Evolutionary conservation across 2,888 invertebrate species (phyloP).

Genomic region (Limnephilus lunatus): DNA sequence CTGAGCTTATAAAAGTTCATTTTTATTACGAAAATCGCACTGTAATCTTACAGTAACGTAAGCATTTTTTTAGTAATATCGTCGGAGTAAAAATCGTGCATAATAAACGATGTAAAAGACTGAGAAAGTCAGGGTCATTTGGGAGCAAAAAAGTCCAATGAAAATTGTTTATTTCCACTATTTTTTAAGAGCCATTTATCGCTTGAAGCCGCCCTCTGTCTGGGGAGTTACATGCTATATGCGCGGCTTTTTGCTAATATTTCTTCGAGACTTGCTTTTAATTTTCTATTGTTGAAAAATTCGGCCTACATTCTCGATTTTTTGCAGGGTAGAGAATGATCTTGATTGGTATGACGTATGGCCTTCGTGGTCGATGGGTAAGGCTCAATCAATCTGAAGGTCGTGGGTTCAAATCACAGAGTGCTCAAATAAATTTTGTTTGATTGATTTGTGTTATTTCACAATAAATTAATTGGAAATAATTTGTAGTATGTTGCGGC

Average conservation of each 20-base stretch:
- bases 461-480: too few relatives aligned
- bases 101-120: not conserved
- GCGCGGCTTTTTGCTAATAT: not conserved
- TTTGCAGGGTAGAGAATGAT: not conserved
- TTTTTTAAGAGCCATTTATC: not conserved
- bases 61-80: not conserved
- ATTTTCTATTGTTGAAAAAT: not conserved
- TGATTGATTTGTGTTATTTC: too few relatives aligned
- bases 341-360: not conserved
- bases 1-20: not conserved
- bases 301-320: not conserved
- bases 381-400: too few relatives aligned
- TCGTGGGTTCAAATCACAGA: too few relatives aligned
- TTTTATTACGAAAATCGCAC: not conserved
- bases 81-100: not conserved
- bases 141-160: not conserved
- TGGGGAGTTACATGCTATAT: not conserved
- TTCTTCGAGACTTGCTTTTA: not conserved
- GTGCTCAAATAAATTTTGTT: too few relatives aligned
- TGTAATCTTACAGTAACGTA: not conserved
- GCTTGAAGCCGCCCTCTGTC: not conserved
- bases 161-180: not conserved
- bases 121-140: not conserved
- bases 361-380: too few relatives aligned
- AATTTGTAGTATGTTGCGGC: too few relatives aligned